These are phyloP conservation scores for Sebastes itinus DNA, from an alignment of 2,797 vertebrate species.

Conservation along the genomic window DNA sequence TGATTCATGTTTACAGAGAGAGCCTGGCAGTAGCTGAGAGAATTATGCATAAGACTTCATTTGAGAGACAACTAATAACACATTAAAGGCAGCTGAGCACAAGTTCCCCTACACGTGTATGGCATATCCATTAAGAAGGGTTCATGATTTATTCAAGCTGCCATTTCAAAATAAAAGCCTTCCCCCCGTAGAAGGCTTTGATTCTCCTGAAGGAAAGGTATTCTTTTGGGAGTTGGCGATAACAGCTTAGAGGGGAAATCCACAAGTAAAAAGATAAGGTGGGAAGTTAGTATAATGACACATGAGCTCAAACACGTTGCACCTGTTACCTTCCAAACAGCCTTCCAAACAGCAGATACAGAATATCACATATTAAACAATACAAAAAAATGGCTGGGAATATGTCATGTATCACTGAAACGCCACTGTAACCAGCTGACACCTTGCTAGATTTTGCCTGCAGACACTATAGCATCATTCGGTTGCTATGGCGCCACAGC, in stretches of 20 bases:
- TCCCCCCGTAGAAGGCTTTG: constrained; percentile 12
- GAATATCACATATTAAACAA: constrained; percentile 17
- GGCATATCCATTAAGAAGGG: constrained; percentile 30
- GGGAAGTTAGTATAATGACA: constrained; percentile 5
- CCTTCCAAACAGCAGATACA: constrained; percentile 9
- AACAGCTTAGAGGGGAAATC: constrained; percentile 6
- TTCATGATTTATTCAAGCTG: constrained; percentile 35
- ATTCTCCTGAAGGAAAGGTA: constrained; percentile 14
- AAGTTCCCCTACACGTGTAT: constrained; percentile 28
- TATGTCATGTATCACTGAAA: constrained; percentile 18
- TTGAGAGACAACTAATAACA: constrained; percentile 52
- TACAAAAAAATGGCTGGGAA: constrained; percentile 1
- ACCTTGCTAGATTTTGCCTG: constrained; percentile 23
- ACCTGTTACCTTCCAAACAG: constrained; percentile 29
- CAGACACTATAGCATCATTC: constrained; percentile 27
- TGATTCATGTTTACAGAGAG: constrained; percentile 45
- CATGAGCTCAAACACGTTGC: not conserved
- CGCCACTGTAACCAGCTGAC: constrained; percentile 22
- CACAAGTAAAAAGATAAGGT: not conserved
- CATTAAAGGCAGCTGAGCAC: constrained; percentile 45
- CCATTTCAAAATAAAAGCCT: constrained; percentile 52
- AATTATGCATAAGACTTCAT: constrained; percentile 53
- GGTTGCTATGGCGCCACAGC: not conserved
- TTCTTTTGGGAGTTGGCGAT: not conserved
- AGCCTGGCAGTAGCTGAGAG: constrained; percentile 19